A percentile compares a stretch with the other conserved stretches of the same genome.
These are phyloP conservation scores for Mythimna impura DNA, from an alignment of 2,888 invertebrate genomes.

Conservation along the genomic window DNA sequence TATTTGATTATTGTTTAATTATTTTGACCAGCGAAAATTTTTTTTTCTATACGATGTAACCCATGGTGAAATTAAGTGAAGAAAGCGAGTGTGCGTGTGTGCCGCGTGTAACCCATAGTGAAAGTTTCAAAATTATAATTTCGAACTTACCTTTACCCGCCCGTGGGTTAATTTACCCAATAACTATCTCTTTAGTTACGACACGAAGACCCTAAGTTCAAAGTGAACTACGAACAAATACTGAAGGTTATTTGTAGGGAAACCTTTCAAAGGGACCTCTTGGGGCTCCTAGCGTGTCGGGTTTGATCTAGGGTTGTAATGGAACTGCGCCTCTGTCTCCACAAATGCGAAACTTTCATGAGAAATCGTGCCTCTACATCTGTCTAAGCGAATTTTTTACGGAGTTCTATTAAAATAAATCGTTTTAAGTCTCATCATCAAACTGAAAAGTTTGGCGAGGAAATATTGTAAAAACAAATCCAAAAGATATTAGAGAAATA, in stretches of 20 bases:
- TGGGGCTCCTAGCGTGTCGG: constrained; percentile 24
- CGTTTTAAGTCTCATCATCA: too few species aligned
- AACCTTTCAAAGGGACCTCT: constrained; percentile 49
- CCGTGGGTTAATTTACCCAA: constrained; percentile 7
- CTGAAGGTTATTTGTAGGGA: constrained; percentile 30
- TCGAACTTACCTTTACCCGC: neutral
- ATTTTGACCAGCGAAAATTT: too few species aligned
- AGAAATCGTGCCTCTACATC: neutral
- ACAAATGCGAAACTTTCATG: neutral
- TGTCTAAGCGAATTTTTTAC: too few species aligned
- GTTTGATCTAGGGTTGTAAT: constrained; percentile 20
- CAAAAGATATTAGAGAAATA: too few species aligned
- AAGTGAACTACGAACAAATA: constrained; percentile 33
- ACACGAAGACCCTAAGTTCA: neutral
- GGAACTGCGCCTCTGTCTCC: neutral
- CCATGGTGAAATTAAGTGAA: too few species aligned
- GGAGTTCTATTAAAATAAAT: too few species aligned
- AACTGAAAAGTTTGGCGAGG: too few species aligned
- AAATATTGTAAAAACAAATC: too few species aligned
- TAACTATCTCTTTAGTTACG: constrained; percentile 14
- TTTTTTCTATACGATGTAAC: too few species aligned
- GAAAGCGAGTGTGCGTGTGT: too few species aligned
- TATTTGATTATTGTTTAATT: too few species aligned
- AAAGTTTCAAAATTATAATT: neutral
- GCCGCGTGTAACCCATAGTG: too few species aligned